These are phyloP conservation scores for Corapipo altera DNA, from an alignment of 2,113 vertebrate species.

Conservation along the genomic window DNA sequence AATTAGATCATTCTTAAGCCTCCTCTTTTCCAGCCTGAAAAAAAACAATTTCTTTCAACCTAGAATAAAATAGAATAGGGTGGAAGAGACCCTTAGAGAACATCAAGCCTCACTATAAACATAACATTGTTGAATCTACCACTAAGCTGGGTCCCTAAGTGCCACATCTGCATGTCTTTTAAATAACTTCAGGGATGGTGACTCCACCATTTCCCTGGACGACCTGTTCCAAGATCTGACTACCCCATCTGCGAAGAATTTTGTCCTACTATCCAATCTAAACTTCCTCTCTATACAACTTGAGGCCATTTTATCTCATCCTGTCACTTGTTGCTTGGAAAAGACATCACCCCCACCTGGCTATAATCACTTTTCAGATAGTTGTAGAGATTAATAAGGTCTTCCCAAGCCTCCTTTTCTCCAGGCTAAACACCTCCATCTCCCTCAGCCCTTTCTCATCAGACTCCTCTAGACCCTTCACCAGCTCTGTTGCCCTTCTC, in stretches of 20 bases:
- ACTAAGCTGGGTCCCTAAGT: neutral
- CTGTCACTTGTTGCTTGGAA: neutral
- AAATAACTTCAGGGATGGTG: neutral
- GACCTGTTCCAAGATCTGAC: neutral
- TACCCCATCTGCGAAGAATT: neutral
- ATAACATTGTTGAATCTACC: neutral
- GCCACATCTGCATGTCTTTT: neutral
- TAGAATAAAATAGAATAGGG: neutral
- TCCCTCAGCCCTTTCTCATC: neutral
- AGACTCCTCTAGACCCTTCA: neutral
- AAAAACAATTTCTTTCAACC: neutral
- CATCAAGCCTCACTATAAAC: neutral
- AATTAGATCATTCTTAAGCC: neutral
- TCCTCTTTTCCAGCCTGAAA: neutral
- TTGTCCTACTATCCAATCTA: neutral
- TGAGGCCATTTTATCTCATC: neutral
- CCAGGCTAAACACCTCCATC: neutral
- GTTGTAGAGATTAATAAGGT: accelerated
- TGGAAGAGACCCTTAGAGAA: neutral
- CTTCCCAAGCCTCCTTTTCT: neutral
- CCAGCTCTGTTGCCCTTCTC: neutral
- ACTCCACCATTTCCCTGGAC: neutral
- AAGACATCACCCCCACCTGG: accelerated
- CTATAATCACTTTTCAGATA: accelerated
- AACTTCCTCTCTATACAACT: neutral